Base-by-base conservation (phyloP, 2,888 invertebrate species). In the Drosophila ustulata region DNA sequence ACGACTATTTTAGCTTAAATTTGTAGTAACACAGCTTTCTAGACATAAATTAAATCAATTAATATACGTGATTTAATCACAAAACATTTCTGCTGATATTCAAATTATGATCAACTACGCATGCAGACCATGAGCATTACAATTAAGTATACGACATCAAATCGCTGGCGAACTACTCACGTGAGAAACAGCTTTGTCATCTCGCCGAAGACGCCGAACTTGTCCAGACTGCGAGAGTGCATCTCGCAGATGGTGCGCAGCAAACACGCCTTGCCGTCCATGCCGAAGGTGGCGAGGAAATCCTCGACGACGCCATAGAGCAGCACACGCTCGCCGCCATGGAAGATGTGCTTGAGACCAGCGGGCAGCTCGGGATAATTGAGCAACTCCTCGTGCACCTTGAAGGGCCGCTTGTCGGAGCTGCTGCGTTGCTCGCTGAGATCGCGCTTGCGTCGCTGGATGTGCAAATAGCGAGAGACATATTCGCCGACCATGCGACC, bases 181-280 rank as follows among this genome's bases (percentile, higher is more conserved):
- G 96, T 96, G 84, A 97, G 94, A 91, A 97, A 97, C 5, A 97
- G 91, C 89, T 96, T 96, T 77, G 96, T 93, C 86, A 97, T 94
- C 93, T 97, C 97, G 0, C 97, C 97, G 46, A 97, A 91, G 53
- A 97, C 94, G 4, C 97, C 97, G 81, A 96, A 96, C 82, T 96
- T 96, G 52, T 94, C 94, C 70, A 97, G 92, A 0, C 96, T 95
- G 88, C 96, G 95, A 0, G 97, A 96, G 86, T 97, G 97, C 45
- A 97, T 95, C 92, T 97, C 97, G 86, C 97, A 97, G 70, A 97
- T 97, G 1, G 97, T 96, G 72, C 97, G 93, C 51, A 97, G 92
- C 1, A 97, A 92, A 89, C 97, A 97, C 3, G 96, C 96, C 87
- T 95, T 96, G 26, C 97, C 97, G 75, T 97, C 94, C 93, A 97